Base-by-base conservation (phyloP, 2,113 vertebrate species). In the Gobio gobio region DNA sequence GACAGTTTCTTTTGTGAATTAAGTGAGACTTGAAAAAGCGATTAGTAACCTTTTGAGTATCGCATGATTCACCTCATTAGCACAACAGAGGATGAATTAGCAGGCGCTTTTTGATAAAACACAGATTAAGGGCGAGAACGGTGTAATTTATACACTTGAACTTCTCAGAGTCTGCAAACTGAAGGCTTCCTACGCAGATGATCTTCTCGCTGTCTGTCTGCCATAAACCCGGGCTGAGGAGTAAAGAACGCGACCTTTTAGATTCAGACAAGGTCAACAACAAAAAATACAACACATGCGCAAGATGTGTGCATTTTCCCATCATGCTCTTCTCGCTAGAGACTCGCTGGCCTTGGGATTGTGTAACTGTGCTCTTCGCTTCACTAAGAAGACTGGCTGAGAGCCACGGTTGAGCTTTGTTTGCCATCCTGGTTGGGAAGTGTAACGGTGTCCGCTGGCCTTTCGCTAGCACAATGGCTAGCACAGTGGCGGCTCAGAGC, bases 401-500 rank as follows among this genome's bases (percentile, higher is more conserved):
- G 59, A 58, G 76, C 82, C 88, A 88, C 72, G 58, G 54, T 89
- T 75, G 64, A 73, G 84, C 64, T 88, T 85, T 83, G 85, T 83
- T 85, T 88, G 90, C 88, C 82, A 90, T 90, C 80, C 58, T 77
- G 89, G 89, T 87, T 90, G 90, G 92, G 90, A 92, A 91, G 91
- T 88, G 78, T 85, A 92, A 93, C 90, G 85, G 74, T 89, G 91
- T 91, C 90, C 87, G 12, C 84, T 94, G 93, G 85, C 93, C 92
- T 94, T 95, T 77, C 20, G 85, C 86, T 84, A 85, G 84, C 91
- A 95, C 93, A 95, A 94, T 93, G 92, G 90, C 90, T 87, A 81
- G 91, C 90, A 93, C 90, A 94, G 93, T 92, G 86, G 89, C 86
- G 90, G 91, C 90, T 90, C 83, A 85, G 40, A 77, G 66, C 83